Evolutionary conservation across 2,888 invertebrate genomes (phyloP).

Genomic region (Encarsia formosa): DNA sequence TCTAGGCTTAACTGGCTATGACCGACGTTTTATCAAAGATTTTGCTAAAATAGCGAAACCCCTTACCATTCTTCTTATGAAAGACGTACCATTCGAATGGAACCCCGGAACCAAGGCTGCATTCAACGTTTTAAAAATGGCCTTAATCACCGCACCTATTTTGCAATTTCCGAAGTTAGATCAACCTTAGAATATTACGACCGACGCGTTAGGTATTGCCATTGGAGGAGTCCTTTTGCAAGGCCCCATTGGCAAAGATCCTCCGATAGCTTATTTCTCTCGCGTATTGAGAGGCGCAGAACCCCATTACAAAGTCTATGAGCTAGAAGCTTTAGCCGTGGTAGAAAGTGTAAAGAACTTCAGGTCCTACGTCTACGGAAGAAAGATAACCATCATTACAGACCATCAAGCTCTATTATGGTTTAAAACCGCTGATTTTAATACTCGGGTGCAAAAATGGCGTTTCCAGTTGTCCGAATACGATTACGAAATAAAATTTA

Average conservation of each 20-base stretch:
- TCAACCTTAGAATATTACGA: neutral
- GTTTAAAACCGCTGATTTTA: no score
- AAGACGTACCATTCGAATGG: no score
- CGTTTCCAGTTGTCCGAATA: constrained; percentile 18
- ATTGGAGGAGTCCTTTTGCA: constrained; percentile 6
- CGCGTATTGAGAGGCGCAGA: neutral
- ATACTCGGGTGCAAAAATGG: constrained; percentile 9
- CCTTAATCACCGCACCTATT: no score
- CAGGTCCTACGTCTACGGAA: neutral
- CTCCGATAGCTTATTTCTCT: neutral
- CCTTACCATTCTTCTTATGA: no score
- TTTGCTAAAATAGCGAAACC: no score
- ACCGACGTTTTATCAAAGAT: no score
- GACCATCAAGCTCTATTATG: neutral
- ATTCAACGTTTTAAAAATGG: no score
- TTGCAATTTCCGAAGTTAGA: no score
- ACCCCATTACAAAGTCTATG: neutral
- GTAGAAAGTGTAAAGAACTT: neutral
- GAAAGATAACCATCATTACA: neutral
- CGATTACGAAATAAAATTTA: constrained; percentile 23
- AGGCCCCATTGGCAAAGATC: constrained; percentile 3
- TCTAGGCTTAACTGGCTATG: no score
- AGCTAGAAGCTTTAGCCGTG: neutral
- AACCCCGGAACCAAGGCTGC: no score
- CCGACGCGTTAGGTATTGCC: neutral